phyloP scores from a whole-genome alignment of 2,888 invertebrate genomes.

The Zygogramma bicolorata region DNA sequence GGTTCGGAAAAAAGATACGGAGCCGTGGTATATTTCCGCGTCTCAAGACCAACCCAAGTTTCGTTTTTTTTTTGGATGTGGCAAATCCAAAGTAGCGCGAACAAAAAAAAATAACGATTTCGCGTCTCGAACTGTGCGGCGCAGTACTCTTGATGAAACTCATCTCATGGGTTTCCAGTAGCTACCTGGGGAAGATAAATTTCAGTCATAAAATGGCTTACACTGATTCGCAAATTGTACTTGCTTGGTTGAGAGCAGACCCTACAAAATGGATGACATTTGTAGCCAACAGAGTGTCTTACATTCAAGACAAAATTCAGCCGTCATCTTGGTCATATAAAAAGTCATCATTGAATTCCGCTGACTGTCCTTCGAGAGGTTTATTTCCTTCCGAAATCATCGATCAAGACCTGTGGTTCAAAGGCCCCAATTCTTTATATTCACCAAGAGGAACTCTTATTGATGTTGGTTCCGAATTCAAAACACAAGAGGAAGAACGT shows the following conservation, averaged over 20 bases:
- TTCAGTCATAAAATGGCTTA: conserved; percentile 1
- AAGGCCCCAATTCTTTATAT: too few relatives aligned
- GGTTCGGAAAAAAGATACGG: neutral
- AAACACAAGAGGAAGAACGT: neutral
- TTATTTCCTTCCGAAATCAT: neutral
- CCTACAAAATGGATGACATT: neutral
- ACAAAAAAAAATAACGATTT: neutral
- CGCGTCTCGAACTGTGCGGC: neutral
- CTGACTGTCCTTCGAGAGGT: conserved; percentile 7
- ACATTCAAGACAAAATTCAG: neutral
- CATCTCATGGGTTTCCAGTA: too few relatives aligned
- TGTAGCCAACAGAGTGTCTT: conserved; percentile 3
- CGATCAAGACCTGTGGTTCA: too few relatives aligned
- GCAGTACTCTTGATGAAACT: neutral
- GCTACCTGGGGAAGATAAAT: neutral
- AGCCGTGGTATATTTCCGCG: too few relatives aligned
- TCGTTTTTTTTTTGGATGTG: neutral
- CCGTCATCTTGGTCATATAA: neutral
- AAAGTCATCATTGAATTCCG: neutral
- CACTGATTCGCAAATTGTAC: too few relatives aligned
- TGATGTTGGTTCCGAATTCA: too few relatives aligned
- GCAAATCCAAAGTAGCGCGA: neutral
- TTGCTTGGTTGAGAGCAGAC: neutral
- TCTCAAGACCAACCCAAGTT: too few relatives aligned
- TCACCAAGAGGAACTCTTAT: too few relatives aligned